Evolutionary conservation across 2,888 invertebrate genomes (phyloP), one percentile per base, ranked within the genome.

Genomic region (Lucinisca nassula): DNA sequence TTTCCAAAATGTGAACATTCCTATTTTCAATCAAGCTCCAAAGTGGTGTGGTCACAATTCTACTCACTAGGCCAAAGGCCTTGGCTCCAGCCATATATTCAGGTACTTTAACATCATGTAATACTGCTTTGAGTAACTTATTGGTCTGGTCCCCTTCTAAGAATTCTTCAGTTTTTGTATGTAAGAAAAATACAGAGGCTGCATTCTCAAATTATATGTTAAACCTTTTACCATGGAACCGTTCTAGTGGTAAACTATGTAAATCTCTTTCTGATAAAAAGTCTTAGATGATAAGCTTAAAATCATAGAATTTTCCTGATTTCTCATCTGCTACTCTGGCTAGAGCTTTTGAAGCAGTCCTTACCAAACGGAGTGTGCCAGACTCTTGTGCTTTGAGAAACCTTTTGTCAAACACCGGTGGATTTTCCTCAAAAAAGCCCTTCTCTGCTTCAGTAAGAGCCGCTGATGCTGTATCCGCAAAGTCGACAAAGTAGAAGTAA

Each of bases 161-260:
- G 70, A 85, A 91, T n/a, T 79, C 78, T 49, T n/a, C n/a, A 21
- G 90, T 85, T 37, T 86, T 37, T n/a, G 78, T 67, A 27, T 58
- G 51, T 12, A 90, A 79, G 40, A 80, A 90, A 55, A 72, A 90
- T 2, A 92, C 72, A 12, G 27, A 61, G 8, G 80, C 82, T 21
- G 88, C 70, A 74, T 73, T 82, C 24, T 75, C 73, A 85, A 92
- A 90, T 49, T 89, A 35, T 38, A 91, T 83, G 51, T 89, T 91
- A 37, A 91, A 91, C 12, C 89, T 51, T 67, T 91, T 92, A 17
- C 89, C 89, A 40, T 81, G 80, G 49, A 89, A 92, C 37, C 58
- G 67, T 51, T 81, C 61, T 12, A 88, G 32, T 32, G 88, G 86
- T 10, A 87, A n/a, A 27, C 37, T 51, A 37, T 77, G 37, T 24